These are phyloP conservation scores for Metellina segmentata DNA, from an alignment of 2,888 invertebrate genomes.

Conservation along the genomic window DNA sequence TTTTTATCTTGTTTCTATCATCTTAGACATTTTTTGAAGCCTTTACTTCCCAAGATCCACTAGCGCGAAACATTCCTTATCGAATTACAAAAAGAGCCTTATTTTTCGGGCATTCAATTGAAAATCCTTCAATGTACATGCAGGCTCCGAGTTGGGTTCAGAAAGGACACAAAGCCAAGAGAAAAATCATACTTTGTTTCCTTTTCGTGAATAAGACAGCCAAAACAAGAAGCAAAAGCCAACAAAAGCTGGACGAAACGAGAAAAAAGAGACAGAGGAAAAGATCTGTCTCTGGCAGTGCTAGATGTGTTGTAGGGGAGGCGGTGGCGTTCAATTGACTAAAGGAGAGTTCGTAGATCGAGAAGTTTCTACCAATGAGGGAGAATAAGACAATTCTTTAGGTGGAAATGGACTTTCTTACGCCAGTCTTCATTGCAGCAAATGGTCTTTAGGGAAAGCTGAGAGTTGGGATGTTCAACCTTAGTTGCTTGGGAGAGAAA, in stretches of 20 bases:
- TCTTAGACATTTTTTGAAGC: too few relatives aligned
- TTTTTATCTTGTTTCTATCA: too few relatives aligned
- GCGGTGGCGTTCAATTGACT: slow-evolving; percentile 1
- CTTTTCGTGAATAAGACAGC: too few relatives aligned
- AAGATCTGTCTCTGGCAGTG: neutral
- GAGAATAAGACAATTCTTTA: slow-evolving; percentile 31
- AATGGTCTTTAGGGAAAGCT: slow-evolving; percentile 22
- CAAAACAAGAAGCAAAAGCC: neutral
- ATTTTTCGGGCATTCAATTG: too few relatives aligned
- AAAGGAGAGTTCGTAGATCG: slow-evolving; percentile 13
- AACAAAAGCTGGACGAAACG: neutral
- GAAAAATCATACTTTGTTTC: too few relatives aligned
- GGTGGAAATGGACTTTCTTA: slow-evolving; percentile 27
- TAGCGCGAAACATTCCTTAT: too few relatives aligned
- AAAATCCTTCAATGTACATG: too few relatives aligned
- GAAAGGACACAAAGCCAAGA: too few relatives aligned
- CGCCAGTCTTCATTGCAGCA: slow-evolving; percentile 37
- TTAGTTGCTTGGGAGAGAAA: neutral
- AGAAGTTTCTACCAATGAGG: slow-evolving; percentile 26
- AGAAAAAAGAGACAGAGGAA: neutral
- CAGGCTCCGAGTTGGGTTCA: too few relatives aligned
- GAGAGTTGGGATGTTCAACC: neutral
- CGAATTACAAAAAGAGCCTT: too few relatives aligned
- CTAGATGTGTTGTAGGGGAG: slow-evolving; percentile 3
- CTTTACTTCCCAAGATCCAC: too few relatives aligned